phyloP scores from a whole-genome alignment of 2,888 invertebrate genomes.

The Koerneria pararmatus region DNA sequence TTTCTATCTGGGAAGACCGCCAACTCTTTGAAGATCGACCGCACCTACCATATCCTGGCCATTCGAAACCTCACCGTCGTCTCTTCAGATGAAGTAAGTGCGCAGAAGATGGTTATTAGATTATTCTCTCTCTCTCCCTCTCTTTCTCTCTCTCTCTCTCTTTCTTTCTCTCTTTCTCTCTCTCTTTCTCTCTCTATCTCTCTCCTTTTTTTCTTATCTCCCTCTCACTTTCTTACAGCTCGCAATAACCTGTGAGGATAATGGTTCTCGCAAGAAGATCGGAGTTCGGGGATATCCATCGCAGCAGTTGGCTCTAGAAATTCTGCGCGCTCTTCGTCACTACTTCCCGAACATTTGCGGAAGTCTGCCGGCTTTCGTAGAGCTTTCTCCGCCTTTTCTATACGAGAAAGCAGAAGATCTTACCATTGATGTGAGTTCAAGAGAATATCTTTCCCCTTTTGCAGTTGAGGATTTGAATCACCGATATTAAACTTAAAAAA shows the following conservation, averaged over 20 bases:
- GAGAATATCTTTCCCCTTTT: neutral
- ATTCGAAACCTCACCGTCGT: slow-evolving; percentile 40
- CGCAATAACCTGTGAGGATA: slow-evolving; percentile 17
- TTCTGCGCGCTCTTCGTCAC: slow-evolving; percentile 15
- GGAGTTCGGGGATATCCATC: slow-evolving; percentile 12
- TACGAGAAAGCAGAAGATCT: slow-evolving; percentile 20
- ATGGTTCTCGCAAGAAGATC: slow-evolving; percentile 6
- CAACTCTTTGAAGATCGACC: slow-evolving; percentile 47
- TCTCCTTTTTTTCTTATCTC: neutral
- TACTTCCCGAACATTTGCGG: slow-evolving; percentile 20
- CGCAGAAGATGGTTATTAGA: neutral
- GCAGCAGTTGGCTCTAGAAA: slow-evolving; percentile 5
- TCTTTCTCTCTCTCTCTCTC: neutral
- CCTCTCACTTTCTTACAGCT: slow-evolving; percentile 1
- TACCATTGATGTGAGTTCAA: slow-evolving; percentile 16
- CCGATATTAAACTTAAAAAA: no score
- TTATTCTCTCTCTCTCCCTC: neutral
- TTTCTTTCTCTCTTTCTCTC: neutral
- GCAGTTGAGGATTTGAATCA: no score
- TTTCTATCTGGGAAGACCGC: slow-evolving; percentile 49
- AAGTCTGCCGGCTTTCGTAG: slow-evolving; percentile 18
- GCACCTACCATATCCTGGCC: slow-evolving; percentile 49
- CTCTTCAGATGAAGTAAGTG: slow-evolving; percentile 37
- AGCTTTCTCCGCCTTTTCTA: slow-evolving; percentile 12
- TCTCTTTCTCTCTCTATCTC: slow-evolving; percentile 3